These are phyloP conservation scores for Frieseomelitta varia DNA, from an alignment of 1,140 invertebrate genomes.

Conservation along the genomic window DNA sequence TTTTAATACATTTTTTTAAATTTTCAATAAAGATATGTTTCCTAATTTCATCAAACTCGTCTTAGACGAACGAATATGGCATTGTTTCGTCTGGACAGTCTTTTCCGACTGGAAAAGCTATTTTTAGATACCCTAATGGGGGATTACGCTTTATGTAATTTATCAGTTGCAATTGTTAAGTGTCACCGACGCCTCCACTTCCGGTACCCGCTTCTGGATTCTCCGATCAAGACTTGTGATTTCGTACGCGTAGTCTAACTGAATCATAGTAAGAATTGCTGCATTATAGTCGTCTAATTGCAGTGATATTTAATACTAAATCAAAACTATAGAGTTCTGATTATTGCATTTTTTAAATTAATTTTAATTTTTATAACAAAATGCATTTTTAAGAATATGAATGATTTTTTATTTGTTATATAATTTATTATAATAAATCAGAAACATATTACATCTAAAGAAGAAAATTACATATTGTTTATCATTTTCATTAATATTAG, in stretches of 20 bases:
- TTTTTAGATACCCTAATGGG: slow-evolving; percentile 10
- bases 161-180: slow-evolving; percentile 34
- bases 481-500: neutral
- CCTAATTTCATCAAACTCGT: neutral
- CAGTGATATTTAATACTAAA: neutral
- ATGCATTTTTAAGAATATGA: neutral
- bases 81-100: neutral
- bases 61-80: neutral
- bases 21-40: no score
- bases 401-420: neutral
- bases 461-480: neutral
- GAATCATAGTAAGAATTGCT: neutral
- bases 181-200: slow-evolving; percentile 44
- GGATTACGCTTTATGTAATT: slow-evolving; percentile 46
- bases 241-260: neutral
- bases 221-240: neutral
- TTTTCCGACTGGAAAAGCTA: slow-evolving; percentile 2
- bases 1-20: neutral
- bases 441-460: neutral
- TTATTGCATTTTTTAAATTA: neutral
- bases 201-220: slow-evolving; percentile 32
- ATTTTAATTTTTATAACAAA: neutral
- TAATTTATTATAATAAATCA: neutral
- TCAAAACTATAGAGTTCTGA: neutral
- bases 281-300: no score